Evolutionary conservation across 2,797 vertebrate genomes (phyloP), one percentile per base, ranked within the genome.

Genomic region (Argyrosomus regius): DNA sequence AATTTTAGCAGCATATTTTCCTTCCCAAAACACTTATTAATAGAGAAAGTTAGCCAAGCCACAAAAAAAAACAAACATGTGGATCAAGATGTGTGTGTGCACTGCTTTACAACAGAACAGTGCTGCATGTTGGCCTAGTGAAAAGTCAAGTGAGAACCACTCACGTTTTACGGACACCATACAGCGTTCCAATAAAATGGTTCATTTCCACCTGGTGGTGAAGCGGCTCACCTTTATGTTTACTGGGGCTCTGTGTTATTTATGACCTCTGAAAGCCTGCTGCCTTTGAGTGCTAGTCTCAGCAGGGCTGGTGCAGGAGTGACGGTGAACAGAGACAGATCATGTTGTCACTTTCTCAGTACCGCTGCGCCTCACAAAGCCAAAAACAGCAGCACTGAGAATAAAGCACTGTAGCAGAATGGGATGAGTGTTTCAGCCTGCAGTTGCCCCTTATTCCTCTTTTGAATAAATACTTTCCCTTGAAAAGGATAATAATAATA

Each of bases 171-270:
- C 90, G 59, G 89, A 94, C 89, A 85, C 90, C 89, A 90, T 86
- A 82, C 89, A 24, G 83, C 65, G 87, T 85, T 92, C 87, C 91
- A 92, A 94, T 96, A 95, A 95, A 96, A 96, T 18, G 94, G 87
- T 88, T 95, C 90, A 93, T 95, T 95, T 95, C 93, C 94, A 95
- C 89, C 89, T 90, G 53, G 88, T 43, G 83, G 91, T 90, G 93
- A 92, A 92, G 91, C 83, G 45, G 89, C 89, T 94, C 90, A 93
- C 93, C 89, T 95, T 92, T 89, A 91, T 87, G 90, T 90, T 92
- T 87, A 89, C 85, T 81, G 89, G 84, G 69, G 80, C 83, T 88
- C 75, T 85, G 83, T 79, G 90, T 94, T 94, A 94, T 96, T 95
- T 95, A 96, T 91, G 92, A 93, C 89, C 87, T 70, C 83, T 84